These are phyloP conservation scores for Agriotes lineatus DNA, from an alignment of 2,888 invertebrate genomes.

Conservation along the genomic window DNA sequence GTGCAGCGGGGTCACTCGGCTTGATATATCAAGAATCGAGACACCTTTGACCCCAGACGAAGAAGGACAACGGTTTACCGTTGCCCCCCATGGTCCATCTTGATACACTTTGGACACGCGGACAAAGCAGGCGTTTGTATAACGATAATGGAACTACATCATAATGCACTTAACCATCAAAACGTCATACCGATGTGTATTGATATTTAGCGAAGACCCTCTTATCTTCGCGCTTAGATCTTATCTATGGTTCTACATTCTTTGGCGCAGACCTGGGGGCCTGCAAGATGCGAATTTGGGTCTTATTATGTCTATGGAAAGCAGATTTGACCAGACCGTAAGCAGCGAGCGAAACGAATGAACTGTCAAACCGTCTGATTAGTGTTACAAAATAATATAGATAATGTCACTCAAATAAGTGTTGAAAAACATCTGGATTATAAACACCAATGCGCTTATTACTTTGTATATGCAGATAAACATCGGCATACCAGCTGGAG, in stretches of 20 bases:
- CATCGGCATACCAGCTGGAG: too few species aligned
- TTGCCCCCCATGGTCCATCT: slow-evolving; percentile 18
- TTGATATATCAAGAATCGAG: slow-evolving; percentile 30
- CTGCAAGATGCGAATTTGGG: not conserved
- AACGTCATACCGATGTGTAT: slow-evolving; percentile 14
- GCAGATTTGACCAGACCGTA: too few species aligned
- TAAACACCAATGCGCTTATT: too few species aligned
- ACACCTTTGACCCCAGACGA: slow-evolving; percentile 33
- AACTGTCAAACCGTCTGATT: too few species aligned
- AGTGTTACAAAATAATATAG: too few species aligned
- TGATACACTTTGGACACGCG: slow-evolving; percentile 19
- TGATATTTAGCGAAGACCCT: slow-evolving; percentile 1
- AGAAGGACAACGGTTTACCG: slow-evolving; percentile 28
- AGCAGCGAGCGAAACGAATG: too few species aligned
- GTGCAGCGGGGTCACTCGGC: slow-evolving; percentile 23
- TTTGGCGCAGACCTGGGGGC: not conserved
- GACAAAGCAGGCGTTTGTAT: slow-evolving; percentile 23
- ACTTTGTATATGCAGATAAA: too few species aligned
- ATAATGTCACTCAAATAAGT: too few species aligned
- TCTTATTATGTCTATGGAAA: not conserved
- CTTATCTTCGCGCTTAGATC: slow-evolving; percentile 2
- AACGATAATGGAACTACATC: slow-evolving; percentile 23
- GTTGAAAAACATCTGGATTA: too few species aligned
- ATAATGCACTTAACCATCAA: slow-evolving; percentile 27
- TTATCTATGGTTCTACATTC: not conserved